Base-by-base conservation (phyloP, 37 sponge, comb jelly and placozoan species). In the Halisarca cf. caerulea region DNA sequence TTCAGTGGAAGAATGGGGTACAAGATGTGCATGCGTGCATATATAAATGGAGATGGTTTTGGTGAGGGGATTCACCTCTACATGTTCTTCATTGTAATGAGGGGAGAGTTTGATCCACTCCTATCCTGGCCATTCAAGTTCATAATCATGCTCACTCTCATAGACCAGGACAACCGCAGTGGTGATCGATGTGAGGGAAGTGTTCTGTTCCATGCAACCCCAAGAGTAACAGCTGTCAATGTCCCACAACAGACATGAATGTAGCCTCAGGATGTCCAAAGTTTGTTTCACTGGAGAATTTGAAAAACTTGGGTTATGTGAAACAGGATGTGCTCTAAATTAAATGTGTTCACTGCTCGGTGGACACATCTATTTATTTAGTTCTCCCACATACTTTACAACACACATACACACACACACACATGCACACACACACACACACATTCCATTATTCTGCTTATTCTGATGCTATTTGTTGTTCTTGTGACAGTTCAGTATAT, bases 41-140 rank as follows among this genome's bases (percentile, higher is more conserved):
- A 91, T 58, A 40, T 94, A 39, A 89, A 94, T 89, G 95, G 95
- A 20, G 95, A 94, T 89, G 95, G 95, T 0, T 85, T 81, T 62
- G 95, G 95, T 24, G 32, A 86, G 47, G 86, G 47, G 45, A 91
- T 93, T 0, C 93, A 91, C 55, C 74, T 94, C 6, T 91, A 87
- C 17, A 34, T 94, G 2, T 94, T 94, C 77, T 90, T 94, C 81
- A 92, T 94, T 24, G 36, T 94, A 21, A 94, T 94, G 92, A 89
- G 81, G 59, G 92, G 92, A 6, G 82, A 81, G 61, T 14, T 33
- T 17, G 82, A 81, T 9, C 61, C 59, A 3, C 30, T 81, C 25
- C 61, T 58, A 36, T 20, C 59, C 37, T 81, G 82, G 82, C 82
- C 82, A 20, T 81, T 81, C 37, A 37, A 81, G 58, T 36, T 21